phyloP scores from a whole-genome alignment of 1,140 invertebrate species.

The Sinella curviseta region DNA sequence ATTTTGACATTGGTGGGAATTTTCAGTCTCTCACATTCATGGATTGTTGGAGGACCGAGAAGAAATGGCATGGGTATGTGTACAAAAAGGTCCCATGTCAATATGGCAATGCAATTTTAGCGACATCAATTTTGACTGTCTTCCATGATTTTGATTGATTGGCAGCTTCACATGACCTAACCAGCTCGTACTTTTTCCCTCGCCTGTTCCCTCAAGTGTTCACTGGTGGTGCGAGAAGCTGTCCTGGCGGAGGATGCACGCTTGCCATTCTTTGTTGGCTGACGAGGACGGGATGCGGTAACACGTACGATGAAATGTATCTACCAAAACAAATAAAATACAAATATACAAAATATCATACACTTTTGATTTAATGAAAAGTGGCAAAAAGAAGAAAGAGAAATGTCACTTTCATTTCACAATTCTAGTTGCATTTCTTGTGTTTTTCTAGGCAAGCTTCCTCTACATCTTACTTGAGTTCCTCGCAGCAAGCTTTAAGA shows the following conservation, averaged over 20 bases:
- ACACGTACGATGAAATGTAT: slow-evolving; percentile 23
- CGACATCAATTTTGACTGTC: not conserved
- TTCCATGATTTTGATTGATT: not conserved
- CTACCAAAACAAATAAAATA: not conserved
- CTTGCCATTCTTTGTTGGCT: slow-evolving; percentile 50
- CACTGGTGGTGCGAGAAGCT: slow-evolving; percentile 34
- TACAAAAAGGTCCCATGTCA: not conserved
- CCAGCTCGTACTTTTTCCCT: slow-evolving; percentile 39
- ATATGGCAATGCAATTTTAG: not conserved
- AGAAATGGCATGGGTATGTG: slow-evolving; percentile 33
- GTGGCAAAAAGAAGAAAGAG: not conserved
- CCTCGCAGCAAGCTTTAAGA: slow-evolving; percentile 35
- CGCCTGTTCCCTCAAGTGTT: slow-evolving; percentile 45
- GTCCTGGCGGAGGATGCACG: slow-evolving; percentile 47
- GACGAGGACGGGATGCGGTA: slow-evolving; percentile 44
- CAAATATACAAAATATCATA: not conserved
- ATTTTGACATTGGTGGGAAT: slow-evolving; percentile 45
- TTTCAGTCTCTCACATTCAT: slow-evolving; percentile 47
- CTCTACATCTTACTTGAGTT: not conserved
- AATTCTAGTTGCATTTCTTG: not conserved
- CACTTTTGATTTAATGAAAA: not conserved
- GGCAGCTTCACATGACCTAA: slow-evolving; percentile 30
- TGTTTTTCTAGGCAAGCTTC: not conserved
- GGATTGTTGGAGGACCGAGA: slow-evolving; percentile 43
- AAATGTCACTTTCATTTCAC: not conserved